phyloP scores from a whole-genome alignment of 2,113 vertebrate genomes.

The Dunckerocampus dactyliophorus region DNA sequence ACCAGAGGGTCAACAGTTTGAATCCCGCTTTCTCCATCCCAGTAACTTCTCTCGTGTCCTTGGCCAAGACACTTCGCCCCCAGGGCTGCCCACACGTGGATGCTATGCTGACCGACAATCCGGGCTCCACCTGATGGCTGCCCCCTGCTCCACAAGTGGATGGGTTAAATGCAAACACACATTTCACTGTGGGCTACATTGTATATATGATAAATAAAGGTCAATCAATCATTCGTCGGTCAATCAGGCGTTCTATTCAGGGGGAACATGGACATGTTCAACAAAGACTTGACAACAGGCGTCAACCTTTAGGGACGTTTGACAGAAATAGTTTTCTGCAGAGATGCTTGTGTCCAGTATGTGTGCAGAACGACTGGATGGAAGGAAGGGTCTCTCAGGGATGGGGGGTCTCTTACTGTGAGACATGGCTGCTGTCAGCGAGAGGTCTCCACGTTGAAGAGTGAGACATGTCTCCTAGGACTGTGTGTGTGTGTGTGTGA shows the following conservation, averaged over 20 bases:
- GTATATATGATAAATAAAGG: too few species aligned
- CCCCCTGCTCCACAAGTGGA: too few species aligned
- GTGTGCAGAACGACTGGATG: slow-evolving; percentile 22
- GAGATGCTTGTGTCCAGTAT: slow-evolving; percentile 32
- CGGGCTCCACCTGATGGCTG: too few species aligned
- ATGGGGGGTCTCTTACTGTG: slow-evolving; percentile 53
- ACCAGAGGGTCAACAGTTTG: too few species aligned
- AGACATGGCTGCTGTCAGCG: slow-evolving; percentile 42
- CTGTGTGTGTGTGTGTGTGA: slow-evolving; percentile 13
- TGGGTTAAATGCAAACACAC: too few species aligned
- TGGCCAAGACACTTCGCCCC: too few species aligned
- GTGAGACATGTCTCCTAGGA: slow-evolving; percentile 38
- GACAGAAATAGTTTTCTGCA: slow-evolving; percentile 51
- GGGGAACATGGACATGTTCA: slow-evolving; percentile 32
- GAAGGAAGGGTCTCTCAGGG: slow-evolving; percentile 11
- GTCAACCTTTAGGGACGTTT: slow-evolving; percentile 51
- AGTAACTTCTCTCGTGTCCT: too few species aligned
- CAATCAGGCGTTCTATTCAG: slow-evolving; percentile 60
- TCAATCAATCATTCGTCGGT: slow-evolving; percentile 5
- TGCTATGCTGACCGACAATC: too few species aligned
- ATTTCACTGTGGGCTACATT: too few species aligned
- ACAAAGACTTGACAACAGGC: slow-evolving; percentile 60
- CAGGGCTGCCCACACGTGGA: too few species aligned
- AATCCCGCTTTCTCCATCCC: too few species aligned
- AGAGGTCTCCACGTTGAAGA: slow-evolving; percentile 28